Conservation (phyloP, 2,888 invertebrate genomes). For the Spisula subtruncata region DNA sequence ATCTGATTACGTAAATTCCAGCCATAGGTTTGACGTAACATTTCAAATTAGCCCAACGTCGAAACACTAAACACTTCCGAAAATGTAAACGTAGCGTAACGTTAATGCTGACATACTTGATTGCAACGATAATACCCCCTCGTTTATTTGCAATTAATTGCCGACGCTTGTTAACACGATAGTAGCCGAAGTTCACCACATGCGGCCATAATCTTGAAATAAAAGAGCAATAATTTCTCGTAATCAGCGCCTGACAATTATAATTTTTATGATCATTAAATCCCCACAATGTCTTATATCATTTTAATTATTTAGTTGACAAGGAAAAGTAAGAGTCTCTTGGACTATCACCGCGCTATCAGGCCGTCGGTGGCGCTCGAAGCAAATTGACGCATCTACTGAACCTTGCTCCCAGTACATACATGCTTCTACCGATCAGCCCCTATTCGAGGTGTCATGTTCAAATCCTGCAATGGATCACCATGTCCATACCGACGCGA, state of each 20-base stretch:
- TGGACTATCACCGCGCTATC: slow-evolving; percentile 49
- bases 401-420: not conserved
- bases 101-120: slow-evolving; percentile 46
- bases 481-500: slow-evolving; percentile 19
- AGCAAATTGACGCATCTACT: not conserved
- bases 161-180: slow-evolving; percentile 28
- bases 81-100: slow-evolving; percentile 64
- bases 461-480: slow-evolving; percentile 38
- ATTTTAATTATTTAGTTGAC: slow-evolving; percentile 71
- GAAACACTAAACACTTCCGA: not conserved
- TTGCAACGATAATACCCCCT: slow-evolving; percentile 32
- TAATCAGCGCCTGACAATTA: slow-evolving; percentile 66
- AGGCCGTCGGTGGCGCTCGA: not conserved
- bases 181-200: not conserved
- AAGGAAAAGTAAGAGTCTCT: slow-evolving; percentile 57
- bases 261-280: slow-evolving; percentile 67
- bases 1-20: not conserved
- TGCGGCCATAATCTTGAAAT: slow-evolving; percentile 58
- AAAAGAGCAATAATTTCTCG: slow-evolving; percentile 55
- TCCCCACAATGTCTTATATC: slow-evolving; percentile 61
- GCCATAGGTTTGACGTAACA: not conserved
- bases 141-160: slow-evolving; percentile 56
- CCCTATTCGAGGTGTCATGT: slow-evolving; percentile 19
- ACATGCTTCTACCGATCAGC: not conserved
- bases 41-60: not conserved